These are phyloP conservation scores for Cerastis rubricosa DNA, from an alignment of 2,888 invertebrate species.

Conservation along the genomic window DNA sequence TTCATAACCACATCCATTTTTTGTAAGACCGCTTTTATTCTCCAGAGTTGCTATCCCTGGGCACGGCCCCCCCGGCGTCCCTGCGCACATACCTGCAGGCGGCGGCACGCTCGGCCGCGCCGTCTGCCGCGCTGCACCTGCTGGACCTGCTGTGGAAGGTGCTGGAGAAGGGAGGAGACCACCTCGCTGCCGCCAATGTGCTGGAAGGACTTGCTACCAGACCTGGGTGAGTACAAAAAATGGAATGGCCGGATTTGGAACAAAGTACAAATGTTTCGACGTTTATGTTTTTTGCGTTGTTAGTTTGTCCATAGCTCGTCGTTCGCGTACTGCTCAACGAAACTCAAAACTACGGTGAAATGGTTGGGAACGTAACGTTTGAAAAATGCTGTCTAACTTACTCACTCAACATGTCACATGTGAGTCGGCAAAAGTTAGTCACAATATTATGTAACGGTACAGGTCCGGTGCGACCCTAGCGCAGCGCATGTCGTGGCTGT, in stretches of 20 bases:
- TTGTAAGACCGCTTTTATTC: neutral
- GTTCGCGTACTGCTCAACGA: neutral
- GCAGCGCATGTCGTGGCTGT: conserved; percentile 97
- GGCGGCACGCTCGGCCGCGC: conserved; percentile 90
- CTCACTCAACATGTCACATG: neutral
- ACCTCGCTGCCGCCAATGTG: conserved; percentile 97
- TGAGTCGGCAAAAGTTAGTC: neutral
- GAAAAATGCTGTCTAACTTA: neutral
- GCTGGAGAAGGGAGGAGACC: conserved; percentile 97
- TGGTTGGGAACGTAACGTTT: neutral
- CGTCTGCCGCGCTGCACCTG: conserved; percentile 91
- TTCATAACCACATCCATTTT: neutral
- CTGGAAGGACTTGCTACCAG: conserved; percentile 96
- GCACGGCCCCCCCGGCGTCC: conserved; percentile 92
- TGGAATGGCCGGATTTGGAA: neutral
- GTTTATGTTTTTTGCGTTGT: neutral
- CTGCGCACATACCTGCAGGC: conserved; percentile 94
- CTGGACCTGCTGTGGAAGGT: conserved; percentile 98
- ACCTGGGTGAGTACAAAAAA: conserved; percentile 88
- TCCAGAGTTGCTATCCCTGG: conserved; percentile 92
- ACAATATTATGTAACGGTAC: neutral
- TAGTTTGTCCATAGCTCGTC: neutral
- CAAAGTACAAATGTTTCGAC: neutral
- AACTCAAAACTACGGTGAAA: neutral
- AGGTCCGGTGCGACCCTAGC: conserved; percentile 94